Evolutionary conservation across 2,797 vertebrate species (phyloP).

Genomic region (Microctenopoma steveboyesi): DNA sequence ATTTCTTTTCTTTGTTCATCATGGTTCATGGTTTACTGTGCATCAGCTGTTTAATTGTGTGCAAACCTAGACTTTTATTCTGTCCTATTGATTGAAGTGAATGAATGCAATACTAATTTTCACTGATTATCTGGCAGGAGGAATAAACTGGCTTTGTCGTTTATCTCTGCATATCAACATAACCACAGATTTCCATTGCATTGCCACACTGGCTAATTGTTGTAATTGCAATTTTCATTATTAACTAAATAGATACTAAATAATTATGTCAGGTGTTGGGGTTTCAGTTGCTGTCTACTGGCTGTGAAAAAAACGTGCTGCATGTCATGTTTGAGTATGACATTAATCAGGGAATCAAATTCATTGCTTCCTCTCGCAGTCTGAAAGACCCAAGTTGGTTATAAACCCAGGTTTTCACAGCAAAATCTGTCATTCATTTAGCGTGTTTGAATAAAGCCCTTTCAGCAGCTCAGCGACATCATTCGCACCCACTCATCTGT

Average conservation of each 20-base stretch:
- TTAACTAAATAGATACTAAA: slow-evolving; percentile 10
- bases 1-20: background rate
- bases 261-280: background rate
- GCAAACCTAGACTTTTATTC: too few species aligned
- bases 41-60: background rate
- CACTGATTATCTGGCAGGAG: background rate
- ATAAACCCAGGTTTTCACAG: background rate
- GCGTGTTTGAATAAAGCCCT: background rate
- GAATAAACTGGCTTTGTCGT: background rate
- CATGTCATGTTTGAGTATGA: background rate
- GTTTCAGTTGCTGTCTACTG: slow-evolving; percentile 6
- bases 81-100: background rate
- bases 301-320: background rate
- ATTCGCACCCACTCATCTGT: background rate
- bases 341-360: slow-evolving; percentile 11
- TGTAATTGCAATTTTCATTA: background rate
- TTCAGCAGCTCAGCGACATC: background rate
- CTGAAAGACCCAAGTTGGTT: background rate
- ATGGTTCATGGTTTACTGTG: background rate
- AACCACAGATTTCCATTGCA: too few species aligned
- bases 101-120: background rate
- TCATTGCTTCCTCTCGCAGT: background rate
- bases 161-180: background rate
- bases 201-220: too few species aligned
- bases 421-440: background rate